These are phyloP conservation scores for Chrysogorgia sp. DNA, from an alignment of 92 coral and sea anemone genomes.

Conservation along the genomic window DNA sequence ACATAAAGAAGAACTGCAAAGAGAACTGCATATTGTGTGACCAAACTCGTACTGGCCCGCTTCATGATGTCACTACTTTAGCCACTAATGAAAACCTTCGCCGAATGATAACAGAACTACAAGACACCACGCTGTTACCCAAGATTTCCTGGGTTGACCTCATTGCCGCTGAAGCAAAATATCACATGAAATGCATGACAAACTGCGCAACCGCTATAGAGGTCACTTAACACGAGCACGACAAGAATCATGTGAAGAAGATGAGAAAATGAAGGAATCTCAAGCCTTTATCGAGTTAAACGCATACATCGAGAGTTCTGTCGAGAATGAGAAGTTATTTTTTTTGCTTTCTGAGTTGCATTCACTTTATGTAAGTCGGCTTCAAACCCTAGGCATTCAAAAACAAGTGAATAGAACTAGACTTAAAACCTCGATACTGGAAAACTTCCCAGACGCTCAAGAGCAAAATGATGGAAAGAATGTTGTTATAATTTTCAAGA, in stretches of 20 bases:
- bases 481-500: constrained; percentile 56
- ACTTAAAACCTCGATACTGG: constrained; percentile 56
- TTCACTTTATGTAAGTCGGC: too few relatives aligned
- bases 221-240: constrained; percentile 40
- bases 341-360: too few relatives aligned
- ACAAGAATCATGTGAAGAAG: not conserved
- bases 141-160: constrained; percentile 68
- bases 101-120: too few relatives aligned
- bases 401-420: constrained; percentile 60
- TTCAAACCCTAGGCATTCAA: constrained; percentile 52
- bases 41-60: constrained; percentile 64
- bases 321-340: constrained; percentile 40
- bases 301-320: constrained; percentile 55
- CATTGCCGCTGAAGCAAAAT: constrained; percentile 70
- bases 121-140: constrained; percentile 57
- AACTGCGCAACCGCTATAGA: constrained; percentile 66
- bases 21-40: constrained; percentile 62
- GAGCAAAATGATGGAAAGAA: too few relatives aligned
- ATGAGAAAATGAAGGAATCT: too few relatives aligned
- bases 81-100: constrained; percentile 56
- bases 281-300: constrained; percentile 64
- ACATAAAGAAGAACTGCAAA: constrained; percentile 11
- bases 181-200: constrained; percentile 67
- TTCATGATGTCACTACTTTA: too few relatives aligned
- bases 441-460: constrained; percentile 57